Percentiles rank a stretch among this genome's conserved stretches.
Evolutionary conservation across 2,113 vertebrate species (phyloP).

Genomic region (Bettongia penicillata): DNA sequence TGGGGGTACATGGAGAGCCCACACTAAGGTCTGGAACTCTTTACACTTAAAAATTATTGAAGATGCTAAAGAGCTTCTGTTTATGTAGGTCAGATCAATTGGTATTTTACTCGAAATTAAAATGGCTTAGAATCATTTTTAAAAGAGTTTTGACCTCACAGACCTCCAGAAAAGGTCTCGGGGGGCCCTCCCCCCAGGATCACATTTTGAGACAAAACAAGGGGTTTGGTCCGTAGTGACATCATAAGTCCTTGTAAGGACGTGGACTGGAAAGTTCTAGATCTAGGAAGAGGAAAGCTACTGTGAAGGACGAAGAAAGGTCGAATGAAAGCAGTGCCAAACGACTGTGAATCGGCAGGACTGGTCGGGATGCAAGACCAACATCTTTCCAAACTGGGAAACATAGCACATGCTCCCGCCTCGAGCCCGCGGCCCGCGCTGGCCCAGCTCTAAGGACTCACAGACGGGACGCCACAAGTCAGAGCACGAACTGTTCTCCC

Average conservation of each 20-base stretch:
- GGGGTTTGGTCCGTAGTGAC: neutral
- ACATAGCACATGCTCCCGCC: accelerated
- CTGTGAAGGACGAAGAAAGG: neutral
- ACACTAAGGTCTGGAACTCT: neutral
- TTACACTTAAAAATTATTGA: neutral
- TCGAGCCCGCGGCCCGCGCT: neutral
- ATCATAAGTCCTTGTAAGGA: neutral
- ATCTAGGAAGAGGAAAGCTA: neutral
- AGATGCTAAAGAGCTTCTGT: neutral
- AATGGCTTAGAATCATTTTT: neutral
- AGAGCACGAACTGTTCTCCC: neutral
- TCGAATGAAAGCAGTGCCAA: neutral
- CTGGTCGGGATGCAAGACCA: neutral
- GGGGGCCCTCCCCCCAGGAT: no score
- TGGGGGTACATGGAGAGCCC: no score
- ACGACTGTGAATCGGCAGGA: neutral
- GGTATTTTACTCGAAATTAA: neutral
- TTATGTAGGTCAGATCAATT: neutral
- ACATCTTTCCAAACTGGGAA: neutral
- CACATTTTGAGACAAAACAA: neutral
- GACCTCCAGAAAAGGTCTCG: neutral
- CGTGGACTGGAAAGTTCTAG: neutral
- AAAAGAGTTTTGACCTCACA: neutral
- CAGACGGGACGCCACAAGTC: neutral
- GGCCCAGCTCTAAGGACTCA: no score